Base-by-base conservation (phyloP, 2,113 vertebrate genomes). In the Peucedramus taeniatus region DNA sequence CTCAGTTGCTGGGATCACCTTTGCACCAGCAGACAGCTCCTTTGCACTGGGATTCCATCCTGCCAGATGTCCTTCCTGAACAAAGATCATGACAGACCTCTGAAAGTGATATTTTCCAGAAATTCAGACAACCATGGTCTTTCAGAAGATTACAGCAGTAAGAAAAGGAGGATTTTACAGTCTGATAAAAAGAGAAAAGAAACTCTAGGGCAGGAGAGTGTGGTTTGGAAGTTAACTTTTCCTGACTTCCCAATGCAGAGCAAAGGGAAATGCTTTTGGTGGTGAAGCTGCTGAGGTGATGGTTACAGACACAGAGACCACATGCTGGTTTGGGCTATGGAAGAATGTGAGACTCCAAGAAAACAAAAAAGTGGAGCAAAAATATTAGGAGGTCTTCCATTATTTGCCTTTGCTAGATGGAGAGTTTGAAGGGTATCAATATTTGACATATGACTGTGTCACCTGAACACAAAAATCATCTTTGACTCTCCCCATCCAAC, bases 391-490 rank as follows among this genome's bases (percentile, higher is more conserved):
- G 7, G 13, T 44, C 3, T 74, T 84, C 11, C 5, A 16, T 66
- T 24, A 3, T 18, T 83, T 30, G 28, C 5, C 31, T 91, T 79
- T 51, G 5, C 22, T 65, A 59, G 27, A 35, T 35, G 27, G 28
- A 61, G 45, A 24, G 13, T 57, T 53, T 57, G 54, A 91, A 75
- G 28, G 10, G 5, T 49, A 69, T 44, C 7, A 10, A 3, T 89
- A 33, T 45, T n/a, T 68, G 61, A 21, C 1, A 3, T 23, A 2
- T 0, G 0, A 11, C 15, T 39, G 31, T 57, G 30, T 49, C 13
- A 72, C 15, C 22, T 37, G 37, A 92, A 53, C 7, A 45, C 6
- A 76, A 70, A 61, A 45, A 53, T 53, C 26, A 15, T 22, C 14
- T 80, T 70, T 47, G 44, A 33, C 15, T 10, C 16, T 37, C n/a